phyloP scores from a whole-genome alignment of 2,797 vertebrate species.

The Oreochromis mossambicus region DNA sequence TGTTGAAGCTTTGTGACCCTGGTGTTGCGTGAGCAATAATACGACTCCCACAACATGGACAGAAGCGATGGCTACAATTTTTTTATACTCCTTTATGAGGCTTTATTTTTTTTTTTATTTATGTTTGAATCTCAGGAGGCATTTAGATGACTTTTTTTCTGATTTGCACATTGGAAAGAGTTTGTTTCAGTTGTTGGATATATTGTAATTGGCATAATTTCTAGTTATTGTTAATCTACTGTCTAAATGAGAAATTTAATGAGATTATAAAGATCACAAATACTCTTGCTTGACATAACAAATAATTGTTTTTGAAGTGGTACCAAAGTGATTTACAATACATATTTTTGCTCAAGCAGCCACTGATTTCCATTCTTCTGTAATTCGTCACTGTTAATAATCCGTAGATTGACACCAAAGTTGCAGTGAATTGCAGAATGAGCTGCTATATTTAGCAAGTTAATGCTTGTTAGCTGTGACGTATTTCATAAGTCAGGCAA shows the following conservation, averaged over 20 bases:
- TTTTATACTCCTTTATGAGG: not conserved
- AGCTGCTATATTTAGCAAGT: not conserved
- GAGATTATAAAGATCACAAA: not conserved
- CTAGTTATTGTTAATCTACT: not conserved
- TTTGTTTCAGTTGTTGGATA: not conserved
- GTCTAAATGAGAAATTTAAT: not conserved
- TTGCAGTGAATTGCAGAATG: not conserved
- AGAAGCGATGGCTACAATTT: not conserved
- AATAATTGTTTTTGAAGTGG: not conserved
- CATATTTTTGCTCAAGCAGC: not conserved
- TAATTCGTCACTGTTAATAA: not conserved
- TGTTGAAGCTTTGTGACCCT: slow-evolving; percentile 8
- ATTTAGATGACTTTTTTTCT: not conserved
- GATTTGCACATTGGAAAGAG: not conserved
- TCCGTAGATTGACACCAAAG: not conserved
- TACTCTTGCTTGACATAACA: not conserved
- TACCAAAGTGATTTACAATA: not conserved
- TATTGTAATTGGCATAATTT: not conserved
- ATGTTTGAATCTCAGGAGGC: not conserved
- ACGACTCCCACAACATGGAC: not conserved
- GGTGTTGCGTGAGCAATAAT: slow-evolving; percentile 9
- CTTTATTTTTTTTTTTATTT: not conserved
- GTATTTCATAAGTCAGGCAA: not conserved
- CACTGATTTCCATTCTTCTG: not conserved
- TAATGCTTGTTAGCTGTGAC: not conserved